A percentile compares a stretch with the other conserved stretches of the same genome.
phyloP scores from a whole-genome alignment of 2,888 invertebrate genomes.

The Myopa testacea region DNA sequence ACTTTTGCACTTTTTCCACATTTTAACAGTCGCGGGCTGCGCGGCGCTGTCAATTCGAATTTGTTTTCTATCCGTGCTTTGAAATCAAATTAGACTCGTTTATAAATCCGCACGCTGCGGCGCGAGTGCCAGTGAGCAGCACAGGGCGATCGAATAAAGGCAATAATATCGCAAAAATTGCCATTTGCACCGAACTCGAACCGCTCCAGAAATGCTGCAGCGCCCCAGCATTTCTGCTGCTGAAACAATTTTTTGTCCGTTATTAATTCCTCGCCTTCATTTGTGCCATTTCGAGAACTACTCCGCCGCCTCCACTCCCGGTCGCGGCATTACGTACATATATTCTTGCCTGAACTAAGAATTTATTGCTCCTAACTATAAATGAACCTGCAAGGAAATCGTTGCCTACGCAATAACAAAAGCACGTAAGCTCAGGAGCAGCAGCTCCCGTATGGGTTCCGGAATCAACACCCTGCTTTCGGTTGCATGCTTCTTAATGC shows the following conservation, averaged over 20 bases:
- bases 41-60: conserved; percentile 51
- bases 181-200: conserved; percentile 36
- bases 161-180: conserved; percentile 37
- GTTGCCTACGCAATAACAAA: not conserved
- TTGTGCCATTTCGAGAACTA: conserved; percentile 4
- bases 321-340: not conserved
- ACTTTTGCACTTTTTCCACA: conserved; percentile 44
- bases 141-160: conserved; percentile 31
- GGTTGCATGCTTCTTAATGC: too few relatives aligned
- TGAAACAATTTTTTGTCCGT: conserved; percentile 17
- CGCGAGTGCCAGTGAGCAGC: not conserved
- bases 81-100: conserved; percentile 51
- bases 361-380: too few relatives aligned
- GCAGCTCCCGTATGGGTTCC: too few relatives aligned
- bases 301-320: not conserved
- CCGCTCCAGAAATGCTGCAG: conserved; percentile 24
- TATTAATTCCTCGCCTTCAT: conserved; percentile 33
- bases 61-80: conserved; percentile 49
- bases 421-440: too few relatives aligned
- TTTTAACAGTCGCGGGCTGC: conserved; percentile 33
- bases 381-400: not conserved
- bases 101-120: conserved; percentile 13
- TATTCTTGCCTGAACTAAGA: too few relatives aligned
- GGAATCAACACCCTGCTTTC: too few relatives aligned
- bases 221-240: conserved; percentile 3